Evolutionary conservation across 2,888 invertebrate species (phyloP), one percentile per base, ranked within the genome.

Genomic region (Polydrusus pterygomalis): DNA sequence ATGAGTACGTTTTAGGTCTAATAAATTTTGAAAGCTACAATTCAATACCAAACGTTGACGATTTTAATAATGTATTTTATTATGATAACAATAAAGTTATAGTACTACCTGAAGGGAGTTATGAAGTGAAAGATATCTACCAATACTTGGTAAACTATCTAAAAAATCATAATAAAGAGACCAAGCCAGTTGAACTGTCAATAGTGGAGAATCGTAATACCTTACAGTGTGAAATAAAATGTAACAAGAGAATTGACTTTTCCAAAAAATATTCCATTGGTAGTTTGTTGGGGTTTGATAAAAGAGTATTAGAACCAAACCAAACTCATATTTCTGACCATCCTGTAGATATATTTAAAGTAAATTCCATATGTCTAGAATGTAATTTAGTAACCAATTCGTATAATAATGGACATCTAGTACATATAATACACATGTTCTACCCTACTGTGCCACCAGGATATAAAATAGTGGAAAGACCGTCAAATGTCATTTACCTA

Each of bases 401-500:
- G 2, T 74, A 49, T 72, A 30, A 43, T 5, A 77, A 73, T 51
- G 67, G 63, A 15, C 10, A 72, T 40, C 63, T 49, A 3, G 71
- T 71, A 8, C 78, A 79, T 56, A 74, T 74, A 83, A 85, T 82
- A 83, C 82, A 62, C 60, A 64, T 74, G 34, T 79, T 78, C 65
- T 70, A 70, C 68, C 83, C 83, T 8, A 79, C 74, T 43, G 82
- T 82, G 13, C 76, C 79, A 25, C 82, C 84, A 38, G 85, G 86
- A 15, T 85, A 83, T 82, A 84, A 85, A 82, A 83, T 86, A 81
- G 25, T 25, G 25, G 25, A 25, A 25, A 25, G 25, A 18, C 85
- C 84, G 5, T 74, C 70, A 62, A 84, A 82, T 77, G 81, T 85
- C 18, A 83, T 86, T 67, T 86, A 86, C 82, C 81, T 85, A 74